A percentile compares a stretch with the other conserved stretches of the same genome.
Evolutionary conservation across 2,113 vertebrate genomes (phyloP).

Genomic region (Zapus hudsonius): DNA sequence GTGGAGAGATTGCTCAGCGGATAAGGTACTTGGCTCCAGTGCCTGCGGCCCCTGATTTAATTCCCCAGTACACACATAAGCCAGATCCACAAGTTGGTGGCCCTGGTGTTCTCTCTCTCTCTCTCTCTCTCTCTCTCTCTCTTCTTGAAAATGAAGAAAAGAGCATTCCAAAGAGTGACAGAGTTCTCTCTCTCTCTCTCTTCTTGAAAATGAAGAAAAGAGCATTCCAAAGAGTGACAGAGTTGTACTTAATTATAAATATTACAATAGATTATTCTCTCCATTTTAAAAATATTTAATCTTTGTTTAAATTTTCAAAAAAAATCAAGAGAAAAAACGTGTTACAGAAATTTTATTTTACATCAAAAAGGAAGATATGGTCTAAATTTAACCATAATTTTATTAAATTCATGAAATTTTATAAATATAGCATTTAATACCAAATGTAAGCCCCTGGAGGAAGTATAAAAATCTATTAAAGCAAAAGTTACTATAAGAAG

Average conservation of each 20-base stretch:
- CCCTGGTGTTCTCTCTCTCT: too few species aligned
- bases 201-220: too few species aligned
- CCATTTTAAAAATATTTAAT: background rate
- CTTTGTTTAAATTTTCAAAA: constrained; percentile 52
- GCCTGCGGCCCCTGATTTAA: too few species aligned
- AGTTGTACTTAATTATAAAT: background rate
- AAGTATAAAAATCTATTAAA: background rate
- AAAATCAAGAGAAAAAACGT: constrained; percentile 48
- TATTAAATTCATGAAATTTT: constrained; percentile 56
- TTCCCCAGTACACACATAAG: too few species aligned
- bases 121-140: too few species aligned
- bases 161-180: too few species aligned
- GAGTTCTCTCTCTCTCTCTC: too few species aligned
- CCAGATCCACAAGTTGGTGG: too few species aligned
- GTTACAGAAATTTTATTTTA: constrained; percentile 67
- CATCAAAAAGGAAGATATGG: constrained; percentile 66
- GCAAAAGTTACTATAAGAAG: background rate
- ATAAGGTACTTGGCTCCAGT: too few species aligned
- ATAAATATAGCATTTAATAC: background rate
- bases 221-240: background rate
- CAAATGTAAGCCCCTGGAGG: constrained; percentile 28
- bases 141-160: too few species aligned
- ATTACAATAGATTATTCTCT: constrained; percentile 53
- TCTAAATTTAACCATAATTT: constrained; percentile 66
- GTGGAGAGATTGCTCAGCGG: too few species aligned